These are phyloP conservation scores for Pempheris klunzingeri DNA, from an alignment of 2,797 vertebrate genomes.

Conservation along the genomic window DNA sequence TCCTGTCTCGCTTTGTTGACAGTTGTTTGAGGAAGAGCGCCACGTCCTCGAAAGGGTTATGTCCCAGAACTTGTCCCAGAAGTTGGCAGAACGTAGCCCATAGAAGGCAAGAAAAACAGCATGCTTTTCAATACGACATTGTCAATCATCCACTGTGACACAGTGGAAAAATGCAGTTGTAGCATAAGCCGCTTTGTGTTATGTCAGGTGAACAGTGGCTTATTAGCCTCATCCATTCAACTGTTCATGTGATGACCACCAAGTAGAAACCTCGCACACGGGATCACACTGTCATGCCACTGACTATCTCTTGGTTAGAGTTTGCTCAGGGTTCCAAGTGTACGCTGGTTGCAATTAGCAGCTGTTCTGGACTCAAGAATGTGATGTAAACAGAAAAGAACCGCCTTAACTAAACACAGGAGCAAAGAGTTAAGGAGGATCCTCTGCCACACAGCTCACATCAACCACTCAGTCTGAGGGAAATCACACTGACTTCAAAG, in stretches of 20 bases:
- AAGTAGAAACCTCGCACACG: conserved; percentile 15
- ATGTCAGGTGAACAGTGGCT: neutral
- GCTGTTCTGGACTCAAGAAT: conserved; percentile 41
- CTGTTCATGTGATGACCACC: neutral
- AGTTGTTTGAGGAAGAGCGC: neutral
- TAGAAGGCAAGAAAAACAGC: neutral
- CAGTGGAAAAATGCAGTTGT: too few species aligned
- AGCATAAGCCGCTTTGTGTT: too few species aligned
- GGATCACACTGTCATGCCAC: conserved; percentile 40
- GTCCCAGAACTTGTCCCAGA: too few species aligned
- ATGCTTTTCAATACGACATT: neutral
- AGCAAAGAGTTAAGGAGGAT: conserved; percentile 55
- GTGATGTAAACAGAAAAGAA: conserved; percentile 69
- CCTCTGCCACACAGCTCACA: conserved; percentile 28
- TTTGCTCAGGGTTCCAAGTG: conserved; percentile 26
- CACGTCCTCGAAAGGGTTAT: too few species aligned
- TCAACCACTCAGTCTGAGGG: neutral
- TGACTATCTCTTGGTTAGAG: conserved; percentile 51
- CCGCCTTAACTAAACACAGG: conserved; percentile 67
- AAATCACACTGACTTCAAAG: conserved; percentile 57
- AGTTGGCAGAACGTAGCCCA: too few species aligned
- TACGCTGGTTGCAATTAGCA: conserved; percentile 68
- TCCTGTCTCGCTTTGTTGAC: neutral
- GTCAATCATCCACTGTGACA: neutral
- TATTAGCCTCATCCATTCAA: conserved; percentile 13